phyloP scores from a whole-genome alignment of 2,888 invertebrate species.

The Tenthredo mesomela region DNA sequence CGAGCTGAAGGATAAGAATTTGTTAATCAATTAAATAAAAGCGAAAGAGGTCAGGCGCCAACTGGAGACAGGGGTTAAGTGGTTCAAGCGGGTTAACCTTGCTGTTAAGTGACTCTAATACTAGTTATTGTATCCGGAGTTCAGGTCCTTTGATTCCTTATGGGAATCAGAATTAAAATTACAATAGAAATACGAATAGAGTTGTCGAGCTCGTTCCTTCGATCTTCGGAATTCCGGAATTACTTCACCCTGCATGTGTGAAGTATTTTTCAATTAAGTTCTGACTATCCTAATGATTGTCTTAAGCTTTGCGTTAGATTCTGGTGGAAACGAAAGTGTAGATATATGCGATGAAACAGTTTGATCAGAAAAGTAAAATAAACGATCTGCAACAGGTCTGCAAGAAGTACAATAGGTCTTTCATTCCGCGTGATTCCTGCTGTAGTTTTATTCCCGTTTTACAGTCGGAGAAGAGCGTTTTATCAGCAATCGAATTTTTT shows the following conservation, averaged over 20 bases:
- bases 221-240: background rate
- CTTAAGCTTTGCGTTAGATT: background rate
- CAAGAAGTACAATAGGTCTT: no score
- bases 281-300: background rate
- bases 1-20: conserved; percentile 81
- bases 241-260: background rate
- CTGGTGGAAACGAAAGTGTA: background rate
- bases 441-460: background rate
- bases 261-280: background rate
- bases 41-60: conserved; percentile 40
- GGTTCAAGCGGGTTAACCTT: conserved; percentile 46
- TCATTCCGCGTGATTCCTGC: background rate
- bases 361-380: background rate
- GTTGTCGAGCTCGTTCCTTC: background rate
- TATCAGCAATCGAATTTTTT: background rate
- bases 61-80: conserved; percentile 35
- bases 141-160: conserved; percentile 25
- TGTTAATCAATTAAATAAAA: conserved; percentile 52
- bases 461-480: background rate
- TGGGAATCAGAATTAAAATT: background rate
- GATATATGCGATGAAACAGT: background rate
- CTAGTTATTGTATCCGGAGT: conserved; percentile 12
- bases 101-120: conserved; percentile 31
- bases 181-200: background rate
- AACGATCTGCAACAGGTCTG: background rate